Percentiles rank a stretch among this genome's conserved stretches.
Evolutionary conservation across 2,797 vertebrate genomes (phyloP).

Genomic region (Atherinosoma microstoma): DNA sequence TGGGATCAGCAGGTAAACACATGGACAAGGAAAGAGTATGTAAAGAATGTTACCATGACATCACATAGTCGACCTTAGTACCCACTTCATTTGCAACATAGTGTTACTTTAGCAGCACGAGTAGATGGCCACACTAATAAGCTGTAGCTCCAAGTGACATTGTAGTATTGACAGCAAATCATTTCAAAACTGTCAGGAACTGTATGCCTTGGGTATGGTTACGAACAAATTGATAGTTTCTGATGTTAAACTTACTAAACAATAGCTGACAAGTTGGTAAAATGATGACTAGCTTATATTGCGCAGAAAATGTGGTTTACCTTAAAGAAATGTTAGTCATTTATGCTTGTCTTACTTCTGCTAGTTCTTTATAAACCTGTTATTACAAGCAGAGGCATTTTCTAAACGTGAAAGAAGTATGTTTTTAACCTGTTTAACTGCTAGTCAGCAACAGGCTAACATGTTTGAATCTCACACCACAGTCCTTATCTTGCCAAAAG

Average conservation of each 20-base stretch:
- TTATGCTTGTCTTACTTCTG: background rate
- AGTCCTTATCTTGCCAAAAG: slow-evolving; percentile 18
- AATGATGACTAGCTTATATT: background rate
- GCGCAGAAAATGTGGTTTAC: background rate
- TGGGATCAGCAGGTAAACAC: slow-evolving; percentile 61
- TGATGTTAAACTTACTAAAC: background rate
- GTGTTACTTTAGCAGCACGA: background rate
- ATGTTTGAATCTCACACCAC: slow-evolving; percentile 6
- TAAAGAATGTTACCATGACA: slow-evolving; percentile 58
- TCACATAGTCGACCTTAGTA: slow-evolving; percentile 43
- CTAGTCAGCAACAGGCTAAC: background rate
- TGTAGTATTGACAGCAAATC: background rate
- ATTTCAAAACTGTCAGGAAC: background rate
- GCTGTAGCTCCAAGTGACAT: background rate
- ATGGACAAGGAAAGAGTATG: slow-evolving; percentile 51
- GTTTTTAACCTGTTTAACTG: background rate
- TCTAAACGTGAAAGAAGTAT: background rate
- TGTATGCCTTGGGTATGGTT: background rate
- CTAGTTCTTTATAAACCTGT: background rate
- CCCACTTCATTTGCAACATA: background rate
- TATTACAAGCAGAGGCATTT: background rate
- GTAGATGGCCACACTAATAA: background rate
- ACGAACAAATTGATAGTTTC: too few relatives aligned
- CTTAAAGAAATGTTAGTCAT: background rate
- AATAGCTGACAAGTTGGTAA: background rate